These are phyloP conservation scores for Mycogona germanica DNA, from an alignment of 2,888 invertebrate genomes.

Conservation along the genomic window DNA sequence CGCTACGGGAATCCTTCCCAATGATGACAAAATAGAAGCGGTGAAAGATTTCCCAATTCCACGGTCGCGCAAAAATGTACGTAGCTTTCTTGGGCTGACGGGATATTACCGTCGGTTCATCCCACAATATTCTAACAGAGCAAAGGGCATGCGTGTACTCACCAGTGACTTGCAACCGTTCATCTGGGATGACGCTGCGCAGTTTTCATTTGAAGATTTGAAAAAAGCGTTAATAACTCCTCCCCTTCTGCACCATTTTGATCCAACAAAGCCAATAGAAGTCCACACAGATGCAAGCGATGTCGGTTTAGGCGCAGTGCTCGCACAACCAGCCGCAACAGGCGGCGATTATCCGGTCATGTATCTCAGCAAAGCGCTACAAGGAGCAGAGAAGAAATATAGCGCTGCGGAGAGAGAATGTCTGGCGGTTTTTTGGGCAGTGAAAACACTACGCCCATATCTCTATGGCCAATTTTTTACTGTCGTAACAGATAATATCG, in stretches of 20 bases:
- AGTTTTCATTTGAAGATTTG: too few relatives aligned
- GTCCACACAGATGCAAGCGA: too few relatives aligned
- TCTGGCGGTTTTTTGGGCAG: slow-evolving; percentile 6
- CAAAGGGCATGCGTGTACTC: background rate
- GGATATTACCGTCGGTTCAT: background rate
- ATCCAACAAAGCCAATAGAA: too few relatives aligned
- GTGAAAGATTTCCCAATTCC: background rate
- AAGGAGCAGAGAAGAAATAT: background rate
- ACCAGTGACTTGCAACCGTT: too few relatives aligned
- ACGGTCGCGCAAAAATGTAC: background rate
- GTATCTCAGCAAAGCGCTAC: background rate
- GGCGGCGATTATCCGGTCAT: background rate
- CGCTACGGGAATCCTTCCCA: background rate
- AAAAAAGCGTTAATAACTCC: too few relatives aligned
- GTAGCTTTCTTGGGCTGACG: background rate
- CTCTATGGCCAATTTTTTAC: background rate
- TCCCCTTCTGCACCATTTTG: too few relatives aligned
- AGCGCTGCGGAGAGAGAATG: background rate
- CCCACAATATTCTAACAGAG: background rate
- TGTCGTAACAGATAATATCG: background rate
- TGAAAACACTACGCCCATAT: too few relatives aligned
- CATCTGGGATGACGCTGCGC: too few relatives aligned
- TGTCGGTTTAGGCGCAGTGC: background rate
- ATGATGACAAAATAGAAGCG: background rate
- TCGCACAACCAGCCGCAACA: background rate